These are phyloP conservation scores for Caenorhabditis sulstoni DNA, from an alignment of 2,888 invertebrate species.

Conservation along the genomic window DNA sequence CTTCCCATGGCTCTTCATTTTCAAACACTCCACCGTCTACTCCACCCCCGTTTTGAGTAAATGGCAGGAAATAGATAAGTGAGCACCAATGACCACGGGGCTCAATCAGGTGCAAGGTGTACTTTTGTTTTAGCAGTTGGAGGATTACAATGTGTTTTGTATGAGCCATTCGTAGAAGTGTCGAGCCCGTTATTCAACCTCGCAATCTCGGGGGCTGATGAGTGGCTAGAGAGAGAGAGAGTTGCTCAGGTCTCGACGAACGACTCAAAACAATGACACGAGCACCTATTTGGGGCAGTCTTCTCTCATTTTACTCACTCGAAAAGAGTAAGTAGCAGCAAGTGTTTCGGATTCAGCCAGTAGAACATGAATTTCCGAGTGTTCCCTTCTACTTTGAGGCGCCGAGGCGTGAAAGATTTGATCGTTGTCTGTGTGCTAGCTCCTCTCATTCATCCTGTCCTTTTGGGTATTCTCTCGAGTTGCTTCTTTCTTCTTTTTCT, in stretches of 20 bases:
- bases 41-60: slow-evolving; percentile 18
- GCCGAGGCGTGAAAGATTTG: slow-evolving; percentile 55
- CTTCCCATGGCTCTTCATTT: no score
- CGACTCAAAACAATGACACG: slow-evolving; percentile 18
- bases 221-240: background rate
- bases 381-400: slow-evolving; percentile 40
- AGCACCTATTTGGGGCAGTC: slow-evolving; percentile 5
- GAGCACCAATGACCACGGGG: slow-evolving; percentile 44
- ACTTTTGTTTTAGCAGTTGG: slow-evolving; percentile 1
- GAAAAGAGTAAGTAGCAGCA: slow-evolving; percentile 16
- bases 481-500: slow-evolving; percentile 2
- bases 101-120: slow-evolving; percentile 19
- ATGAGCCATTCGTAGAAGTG: no score
- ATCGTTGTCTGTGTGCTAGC: slow-evolving; percentile 50
- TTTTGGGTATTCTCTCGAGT: slow-evolving; percentile 33
- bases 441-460: slow-evolving; percentile 38
- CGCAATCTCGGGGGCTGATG: no score
- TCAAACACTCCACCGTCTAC: background rate
- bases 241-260: background rate
- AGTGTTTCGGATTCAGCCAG: slow-evolving; percentile 46
- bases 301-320: slow-evolving; percentile 9
- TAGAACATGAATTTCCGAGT: slow-evolving; percentile 52
- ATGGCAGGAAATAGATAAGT: slow-evolving; percentile 52
- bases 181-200: no score
- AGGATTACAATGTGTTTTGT: background rate